phyloP scores from a whole-genome alignment of 1,140 invertebrate genomes.

The Capitella teleta region DNA sequence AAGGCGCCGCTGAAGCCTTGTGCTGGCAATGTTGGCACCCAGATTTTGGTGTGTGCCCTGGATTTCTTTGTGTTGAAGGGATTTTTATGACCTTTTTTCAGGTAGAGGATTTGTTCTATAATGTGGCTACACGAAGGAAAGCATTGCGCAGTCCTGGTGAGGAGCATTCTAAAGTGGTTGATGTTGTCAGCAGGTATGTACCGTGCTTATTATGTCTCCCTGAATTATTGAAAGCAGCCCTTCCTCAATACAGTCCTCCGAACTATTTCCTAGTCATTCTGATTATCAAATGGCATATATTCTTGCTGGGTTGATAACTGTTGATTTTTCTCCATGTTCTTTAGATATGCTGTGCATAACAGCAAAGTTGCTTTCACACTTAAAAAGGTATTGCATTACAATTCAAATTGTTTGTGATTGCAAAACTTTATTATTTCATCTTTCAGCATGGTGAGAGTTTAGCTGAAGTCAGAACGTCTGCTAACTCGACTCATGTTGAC shows the following conservation, averaged over 20 bases:
- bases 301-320: too few species aligned
- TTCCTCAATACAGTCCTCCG: too few species aligned
- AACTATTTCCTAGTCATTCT: too few species aligned
- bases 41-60: conserved; percentile 36
- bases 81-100: too few species aligned
- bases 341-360: conserved; percentile 67
- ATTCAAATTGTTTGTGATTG: not conserved
- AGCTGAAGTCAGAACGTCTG: conserved; percentile 61
- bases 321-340: too few species aligned
- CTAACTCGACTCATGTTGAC: conserved; percentile 59
- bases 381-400: conserved; percentile 53
- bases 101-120: conserved; percentile 93
- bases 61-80: too few species aligned
- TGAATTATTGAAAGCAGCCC: too few species aligned
- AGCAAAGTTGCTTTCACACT: conserved; percentile 68
- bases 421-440: conserved; percentile 2
- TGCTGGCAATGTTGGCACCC: conserved; percentile 63
- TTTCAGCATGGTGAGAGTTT: conserved; percentile 55
- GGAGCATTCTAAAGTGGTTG: conserved; percentile 60
- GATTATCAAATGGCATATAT: too few species aligned
- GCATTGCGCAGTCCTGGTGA: conserved; percentile 68
- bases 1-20: conserved; percentile 66
- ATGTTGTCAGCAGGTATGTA: conserved; percentile 44
- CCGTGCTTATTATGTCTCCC: too few species aligned
- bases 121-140: conserved; percentile 71